Percentiles rank a stretch among this genome's conserved stretches.
Conservation (phyloP, 1,140 invertebrate genomes). For the Ceratosolen fusciceps region DNA sequence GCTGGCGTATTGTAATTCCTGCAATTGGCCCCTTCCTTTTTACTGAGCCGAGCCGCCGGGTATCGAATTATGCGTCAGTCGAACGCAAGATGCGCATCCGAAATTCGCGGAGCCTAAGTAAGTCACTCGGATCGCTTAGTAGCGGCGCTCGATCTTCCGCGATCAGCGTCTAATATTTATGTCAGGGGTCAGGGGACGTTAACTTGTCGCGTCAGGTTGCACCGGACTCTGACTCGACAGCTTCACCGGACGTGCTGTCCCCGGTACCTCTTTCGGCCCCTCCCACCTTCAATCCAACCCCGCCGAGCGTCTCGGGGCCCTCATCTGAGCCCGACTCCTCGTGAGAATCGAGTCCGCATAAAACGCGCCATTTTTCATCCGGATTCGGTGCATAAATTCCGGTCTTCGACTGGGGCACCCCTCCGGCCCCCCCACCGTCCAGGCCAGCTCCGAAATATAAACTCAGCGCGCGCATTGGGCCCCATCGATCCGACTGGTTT, state of each 20-base stretch:
- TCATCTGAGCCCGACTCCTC: neutral
- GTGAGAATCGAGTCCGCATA: neutral
- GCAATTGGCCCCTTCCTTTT: neutral
- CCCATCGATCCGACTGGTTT: slow-evolving; percentile 38
- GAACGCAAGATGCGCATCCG: neutral
- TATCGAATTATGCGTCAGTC: neutral
- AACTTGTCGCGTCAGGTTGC: neutral
- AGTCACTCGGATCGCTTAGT: slow-evolving; percentile 8
- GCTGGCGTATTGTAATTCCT: neutral
- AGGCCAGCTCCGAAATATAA: slow-evolving; percentile 24
- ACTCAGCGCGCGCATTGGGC: slow-evolving; percentile 11
- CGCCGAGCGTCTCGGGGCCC: too few species aligned
- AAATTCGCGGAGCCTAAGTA: neutral
- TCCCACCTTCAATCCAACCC: too few species aligned
- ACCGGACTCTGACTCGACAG: too few species aligned
- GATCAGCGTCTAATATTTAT: neutral
- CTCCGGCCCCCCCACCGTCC: too few species aligned
- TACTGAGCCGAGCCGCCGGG: neutral
- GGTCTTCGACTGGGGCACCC: neutral
- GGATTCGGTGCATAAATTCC: slow-evolving; percentile 29
- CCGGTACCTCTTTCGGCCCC: neutral
- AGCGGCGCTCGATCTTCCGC: neutral
- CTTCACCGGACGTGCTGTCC: neutral
- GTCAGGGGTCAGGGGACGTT: neutral
- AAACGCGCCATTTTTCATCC: slow-evolving; percentile 26